Evolutionary conservation across 2,797 vertebrate genomes (phyloP), one percentile per base, ranked within the genome.

Genomic region (Nyctibius grandis): DNA sequence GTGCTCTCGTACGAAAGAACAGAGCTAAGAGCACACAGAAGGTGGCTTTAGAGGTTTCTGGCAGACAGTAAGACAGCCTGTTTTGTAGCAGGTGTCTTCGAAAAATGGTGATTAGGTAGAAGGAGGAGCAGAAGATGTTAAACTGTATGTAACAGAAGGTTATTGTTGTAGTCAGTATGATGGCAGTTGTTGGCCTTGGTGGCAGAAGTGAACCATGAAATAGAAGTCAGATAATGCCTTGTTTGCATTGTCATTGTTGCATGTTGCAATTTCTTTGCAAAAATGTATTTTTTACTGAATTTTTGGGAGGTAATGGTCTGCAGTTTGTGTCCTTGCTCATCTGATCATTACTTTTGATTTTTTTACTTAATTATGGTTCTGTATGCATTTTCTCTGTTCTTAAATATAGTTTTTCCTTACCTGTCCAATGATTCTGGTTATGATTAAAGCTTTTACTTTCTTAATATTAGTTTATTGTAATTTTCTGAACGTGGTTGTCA

Each of bases 121-220:
- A 87, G 82, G 83, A 96, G 34, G 57, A 88, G 65, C 57, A 86
- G 73, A 84, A 40, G 65, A 40, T 86, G 76, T 75, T 94, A 64
- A 80, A 54, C 34, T 59, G 45, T 42, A 9, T 85, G 64, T 61
- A 86, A 78, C 69, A 88, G 75, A 88, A 91, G 76, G 61, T 91
- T 88, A 47, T 64, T 89, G 57, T 77, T 85, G 42, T 68, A 78
- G 76, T 70, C 54, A 84, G 61, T 60, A 7, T 84, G 73, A 68
- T 80, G 75, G 29, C 57, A 72, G 50, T 84, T 63, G 13, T 44
- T 77, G 77, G 45, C 42, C 22, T 40, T 68, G 26, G 31, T 84
- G 57, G 31, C 45, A 78, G 64, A 96, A 78, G 33, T 64, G 61
- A 88, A 72, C 64, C 50, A 8, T 81, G 53, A 85, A 83, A 26